phyloP scores from a whole-genome alignment of 2,888 invertebrate genomes.

The Chymomyza amoena region DNA sequence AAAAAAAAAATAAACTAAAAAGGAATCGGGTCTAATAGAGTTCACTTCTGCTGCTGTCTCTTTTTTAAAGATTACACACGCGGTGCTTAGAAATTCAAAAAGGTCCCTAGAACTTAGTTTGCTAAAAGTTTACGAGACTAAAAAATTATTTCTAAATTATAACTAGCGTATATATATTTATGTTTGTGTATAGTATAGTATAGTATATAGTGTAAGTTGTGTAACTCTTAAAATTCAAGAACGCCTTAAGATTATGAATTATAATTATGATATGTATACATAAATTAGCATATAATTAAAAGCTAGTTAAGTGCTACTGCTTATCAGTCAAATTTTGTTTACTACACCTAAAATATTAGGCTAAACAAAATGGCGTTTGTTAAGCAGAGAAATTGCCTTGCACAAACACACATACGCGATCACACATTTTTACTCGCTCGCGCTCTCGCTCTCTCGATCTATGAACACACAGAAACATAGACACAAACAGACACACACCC shows the following conservation, averaged over 20 bases:
- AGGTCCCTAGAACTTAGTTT: background rate
- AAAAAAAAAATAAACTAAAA: slow-evolving; percentile 1
- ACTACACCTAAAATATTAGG: background rate
- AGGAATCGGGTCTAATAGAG: background rate
- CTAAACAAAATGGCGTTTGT: slow-evolving; percentile 29
- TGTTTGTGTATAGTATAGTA: background rate
- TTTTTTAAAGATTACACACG: background rate
- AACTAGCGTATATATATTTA: background rate
- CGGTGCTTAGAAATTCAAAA: too few species aligned
- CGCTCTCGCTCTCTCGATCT: background rate
- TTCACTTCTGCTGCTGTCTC: background rate
- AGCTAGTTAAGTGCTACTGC: background rate
- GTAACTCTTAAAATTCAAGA: background rate
- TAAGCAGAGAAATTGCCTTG: slow-evolving; percentile 55
- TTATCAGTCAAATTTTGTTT: slow-evolving; percentile 14
- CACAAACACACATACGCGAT: slow-evolving; percentile 24
- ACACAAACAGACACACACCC: background rate
- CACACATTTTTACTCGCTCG: background rate
- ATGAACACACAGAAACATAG: slow-evolving; percentile 3
- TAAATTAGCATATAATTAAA: background rate
- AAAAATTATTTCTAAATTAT: background rate
- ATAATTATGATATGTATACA: background rate
- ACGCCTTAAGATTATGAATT: slow-evolving; percentile 16
- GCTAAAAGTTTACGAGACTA: background rate
- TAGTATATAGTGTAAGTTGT: background rate